Percentiles rank a stretch among this genome's conserved stretches.
phyloP scores from a whole-genome alignment of 1,140 invertebrate genomes.

The Scaptomyza montana region DNA sequence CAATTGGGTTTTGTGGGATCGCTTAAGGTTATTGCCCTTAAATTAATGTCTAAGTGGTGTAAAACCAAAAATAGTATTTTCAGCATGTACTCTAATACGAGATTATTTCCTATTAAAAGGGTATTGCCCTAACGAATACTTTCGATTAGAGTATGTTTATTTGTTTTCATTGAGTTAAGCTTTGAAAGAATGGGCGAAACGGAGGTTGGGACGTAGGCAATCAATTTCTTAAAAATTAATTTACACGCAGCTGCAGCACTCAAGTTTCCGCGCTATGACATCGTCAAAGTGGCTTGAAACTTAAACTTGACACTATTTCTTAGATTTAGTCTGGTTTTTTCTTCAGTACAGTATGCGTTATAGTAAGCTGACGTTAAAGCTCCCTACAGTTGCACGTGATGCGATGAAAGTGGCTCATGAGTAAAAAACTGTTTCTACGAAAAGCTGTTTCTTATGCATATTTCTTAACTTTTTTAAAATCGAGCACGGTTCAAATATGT shows the following conservation, averaged over 20 bases:
- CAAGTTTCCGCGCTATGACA: conserved; percentile 54
- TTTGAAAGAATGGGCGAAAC: background rate
- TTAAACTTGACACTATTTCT: conserved; percentile 24
- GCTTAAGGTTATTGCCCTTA: no score
- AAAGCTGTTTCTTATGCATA: conserved; percentile 5
- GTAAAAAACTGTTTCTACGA: background rate
- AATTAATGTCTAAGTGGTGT: no score
- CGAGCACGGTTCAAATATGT: conserved; percentile 65
- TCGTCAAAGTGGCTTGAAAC: conserved; percentile 12
- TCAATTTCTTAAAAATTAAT: conserved; percentile 66
- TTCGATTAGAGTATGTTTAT: background rate
- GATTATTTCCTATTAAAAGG: background rate
- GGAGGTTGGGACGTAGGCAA: background rate
- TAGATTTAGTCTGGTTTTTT: conserved; percentile 32
- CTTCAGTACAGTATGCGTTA: background rate
- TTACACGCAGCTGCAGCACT: conserved; percentile 54
- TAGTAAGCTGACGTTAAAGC: background rate
- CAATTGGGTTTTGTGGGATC: no score
- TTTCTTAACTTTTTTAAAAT: conserved; percentile 52
- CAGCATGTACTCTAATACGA: no score
- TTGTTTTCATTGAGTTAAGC: conserved; percentile 38
- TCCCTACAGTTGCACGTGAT: conserved; percentile 55
- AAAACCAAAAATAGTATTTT: no score
- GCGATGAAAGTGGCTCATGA: conserved; percentile 42
- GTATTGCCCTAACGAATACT: background rate